Evolutionary conservation across 92 coral and sea anemone species (phyloP).

Genomic region (Epizoanthus illoricatus): DNA sequence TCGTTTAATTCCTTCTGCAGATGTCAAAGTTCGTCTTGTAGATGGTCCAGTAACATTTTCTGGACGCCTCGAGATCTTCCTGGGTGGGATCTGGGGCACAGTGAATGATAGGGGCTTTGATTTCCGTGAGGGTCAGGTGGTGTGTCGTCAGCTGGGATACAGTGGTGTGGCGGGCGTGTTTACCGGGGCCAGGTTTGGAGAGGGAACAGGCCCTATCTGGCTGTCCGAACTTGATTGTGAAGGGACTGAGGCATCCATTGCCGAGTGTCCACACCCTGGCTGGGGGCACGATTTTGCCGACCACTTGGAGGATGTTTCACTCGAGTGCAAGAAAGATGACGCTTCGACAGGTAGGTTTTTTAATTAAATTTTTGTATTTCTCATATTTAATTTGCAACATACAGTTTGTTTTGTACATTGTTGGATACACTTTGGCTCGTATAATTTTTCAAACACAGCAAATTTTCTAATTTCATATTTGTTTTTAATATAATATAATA

Average conservation of each 20-base stretch:
- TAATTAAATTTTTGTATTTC: no score
- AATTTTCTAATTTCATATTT: no score
- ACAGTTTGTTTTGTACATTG: no score
- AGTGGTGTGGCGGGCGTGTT: constrained; percentile 15
- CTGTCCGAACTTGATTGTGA: constrained; percentile 6
- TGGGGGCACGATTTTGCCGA: neutral
- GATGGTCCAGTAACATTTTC: constrained; percentile 9
- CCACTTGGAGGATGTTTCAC: neutral
- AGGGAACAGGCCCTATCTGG: constrained; percentile 8
- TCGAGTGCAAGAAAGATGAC: constrained; percentile 1
- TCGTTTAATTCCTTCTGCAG: neutral
- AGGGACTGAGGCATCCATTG: constrained; percentile 3
- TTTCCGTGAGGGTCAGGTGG: constrained; percentile 11
- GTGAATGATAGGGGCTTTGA: constrained; percentile 12
- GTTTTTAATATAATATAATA: no score
- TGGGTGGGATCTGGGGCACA: constrained; percentile 28
- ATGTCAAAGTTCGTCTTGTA: constrained; percentile 6
- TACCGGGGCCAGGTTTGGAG: neutral
- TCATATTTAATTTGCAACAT: no score
- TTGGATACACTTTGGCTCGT: no score
- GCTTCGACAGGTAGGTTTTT: neutral
- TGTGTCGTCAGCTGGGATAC: constrained; percentile 30
- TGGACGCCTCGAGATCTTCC: constrained; percentile 6
- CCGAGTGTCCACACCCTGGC: neutral
- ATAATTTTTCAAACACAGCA: no score